Evolutionary conservation across 35 echinoderm and acorn worm species (phyloP), one percentile per base, ranked within the genome.

Genomic region (Anneissia japonica): DNA sequence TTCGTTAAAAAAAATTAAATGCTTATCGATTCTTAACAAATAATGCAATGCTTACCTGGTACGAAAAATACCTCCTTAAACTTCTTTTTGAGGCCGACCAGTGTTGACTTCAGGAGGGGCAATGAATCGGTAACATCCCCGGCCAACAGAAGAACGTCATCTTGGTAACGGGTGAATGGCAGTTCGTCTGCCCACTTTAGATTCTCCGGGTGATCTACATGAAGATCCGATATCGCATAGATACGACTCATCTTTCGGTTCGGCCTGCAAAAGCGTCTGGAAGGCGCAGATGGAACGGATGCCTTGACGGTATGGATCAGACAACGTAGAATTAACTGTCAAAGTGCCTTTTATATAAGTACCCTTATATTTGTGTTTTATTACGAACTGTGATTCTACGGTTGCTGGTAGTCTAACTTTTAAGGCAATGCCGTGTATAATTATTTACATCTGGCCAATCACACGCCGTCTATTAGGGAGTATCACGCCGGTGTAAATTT

Each of bases 141-240:
- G 32, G 96, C 96, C 17, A 99, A 17, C 1, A 99, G 36, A 12
- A 99, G 79, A 19, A 94, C 89, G 76, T 99, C 96, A 38, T 94
- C 84, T 72, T 86, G 40, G 89, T 99, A 99, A 4, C 72, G 79
- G 32, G 51, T 35, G 75, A 78, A 85, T 0, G 92, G 83, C 12
- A 93, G 77, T 0, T 84, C 64, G 28, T 99, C 92, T 39, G 94
- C 79, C 86, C 93, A 99, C 39, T 89, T 51, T 17, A 83, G 83
- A 39, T 99, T 99, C 1, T 94, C 92, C 3, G 83, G 41, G 43
- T 90, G 78, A 43, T 99, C 96, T 0, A 99, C 92, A 33, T 99
- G 96, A 83, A 99, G 76, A 38, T 99, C 96, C 14, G 96, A 99
- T 19, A 99, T 94, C 26, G 96, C 96, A 86, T 94, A 99, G 37